Evolutionary conservation across 2,888 invertebrate genomes (phyloP).

Genomic region (Tenthredo distinguenda): DNA sequence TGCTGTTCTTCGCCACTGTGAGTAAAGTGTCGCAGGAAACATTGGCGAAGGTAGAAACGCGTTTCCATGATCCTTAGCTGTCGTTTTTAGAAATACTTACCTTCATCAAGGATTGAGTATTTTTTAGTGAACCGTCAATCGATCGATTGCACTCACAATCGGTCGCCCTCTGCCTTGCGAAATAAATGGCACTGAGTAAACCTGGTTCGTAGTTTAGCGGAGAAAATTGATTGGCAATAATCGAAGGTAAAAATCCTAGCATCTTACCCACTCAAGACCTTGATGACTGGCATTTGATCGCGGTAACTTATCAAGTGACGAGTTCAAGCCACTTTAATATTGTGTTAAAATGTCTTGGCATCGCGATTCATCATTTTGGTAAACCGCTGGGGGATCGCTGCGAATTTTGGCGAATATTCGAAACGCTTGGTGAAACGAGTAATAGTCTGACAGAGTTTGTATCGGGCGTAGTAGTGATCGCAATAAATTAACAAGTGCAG

Average conservation of each 20-base stretch:
- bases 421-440: background rate
- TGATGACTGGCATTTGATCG: slow-evolving; percentile 19
- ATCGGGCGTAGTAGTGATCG: background rate
- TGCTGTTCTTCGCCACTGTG: background rate
- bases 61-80: background rate
- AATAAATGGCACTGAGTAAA: background rate
- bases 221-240: slow-evolving; percentile 25
- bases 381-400: background rate
- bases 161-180: background rate
- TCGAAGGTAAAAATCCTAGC: slow-evolving; percentile 1
- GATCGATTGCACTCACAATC: slow-evolving; percentile 38
- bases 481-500: background rate
- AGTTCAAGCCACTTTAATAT: background rate
- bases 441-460: background rate
- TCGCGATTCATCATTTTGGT: background rate
- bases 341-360: background rate
- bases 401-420: background rate
- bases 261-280: background rate
- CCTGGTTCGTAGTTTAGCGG: background rate
- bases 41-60: background rate
- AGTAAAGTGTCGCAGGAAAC: background rate
- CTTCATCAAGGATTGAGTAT: background rate
- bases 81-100: background rate
- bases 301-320: background rate
- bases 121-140: background rate